phyloP scores from a whole-genome alignment of 2,797 vertebrate genomes.

The Chlorospingus semifuscus region DNA sequence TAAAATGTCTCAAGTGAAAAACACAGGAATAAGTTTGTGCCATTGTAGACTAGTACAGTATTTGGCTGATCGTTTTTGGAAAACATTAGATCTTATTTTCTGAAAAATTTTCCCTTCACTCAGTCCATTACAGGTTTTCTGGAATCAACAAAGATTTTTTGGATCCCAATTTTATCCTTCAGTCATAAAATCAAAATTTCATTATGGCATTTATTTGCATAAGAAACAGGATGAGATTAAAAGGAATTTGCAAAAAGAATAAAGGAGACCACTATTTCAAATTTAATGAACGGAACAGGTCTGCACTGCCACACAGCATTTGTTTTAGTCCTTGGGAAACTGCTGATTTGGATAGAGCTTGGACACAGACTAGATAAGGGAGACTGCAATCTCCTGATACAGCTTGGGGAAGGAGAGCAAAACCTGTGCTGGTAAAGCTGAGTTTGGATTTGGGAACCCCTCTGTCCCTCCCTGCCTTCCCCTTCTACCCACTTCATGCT shows the following conservation, averaged over 20 bases:
- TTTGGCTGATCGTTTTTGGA: background rate
- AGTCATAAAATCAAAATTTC: background rate
- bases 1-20: background rate
- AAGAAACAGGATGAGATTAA: background rate
- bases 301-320: background rate
- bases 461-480: background rate
- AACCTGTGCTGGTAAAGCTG: background rate
- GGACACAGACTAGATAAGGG: background rate
- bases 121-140: background rate
- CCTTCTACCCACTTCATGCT: background rate
- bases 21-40: background rate
- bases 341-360: background rate
- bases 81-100: background rate
- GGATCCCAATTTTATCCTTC: background rate
- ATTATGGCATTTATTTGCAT: background rate
- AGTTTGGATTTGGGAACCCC: background rate
- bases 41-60: background rate
- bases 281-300: background rate
- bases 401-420: background rate
- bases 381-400: background rate
- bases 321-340: constrained; percentile 1
- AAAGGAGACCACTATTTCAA: background rate
- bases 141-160: background rate
- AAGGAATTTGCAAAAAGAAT: background rate
- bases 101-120: background rate